Percentiles rank a stretch among this genome's conserved stretches.
phyloP scores from a whole-genome alignment of 2,888 invertebrate genomes.

The Drosophila hamatofila region DNA sequence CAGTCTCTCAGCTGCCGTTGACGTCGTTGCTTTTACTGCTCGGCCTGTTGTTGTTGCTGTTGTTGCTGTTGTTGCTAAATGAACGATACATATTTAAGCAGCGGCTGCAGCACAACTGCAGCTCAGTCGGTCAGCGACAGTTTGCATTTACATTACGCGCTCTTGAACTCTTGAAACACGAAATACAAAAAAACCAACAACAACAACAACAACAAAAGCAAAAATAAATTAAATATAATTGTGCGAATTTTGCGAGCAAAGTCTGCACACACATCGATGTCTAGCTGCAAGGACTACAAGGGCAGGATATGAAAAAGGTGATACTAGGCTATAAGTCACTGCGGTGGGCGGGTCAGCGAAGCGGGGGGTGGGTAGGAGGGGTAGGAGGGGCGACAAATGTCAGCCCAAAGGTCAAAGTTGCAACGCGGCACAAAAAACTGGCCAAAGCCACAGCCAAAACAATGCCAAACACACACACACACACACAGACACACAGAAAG shows the following conservation, averaged over 20 bases:
- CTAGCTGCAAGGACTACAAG: not conserved
- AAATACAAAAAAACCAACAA: not conserved
- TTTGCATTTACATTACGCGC: slow-evolving; percentile 52
- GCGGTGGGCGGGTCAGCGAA: not conserved
- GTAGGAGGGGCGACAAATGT: slow-evolving; percentile 27
- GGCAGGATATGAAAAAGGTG: slow-evolving; percentile 67
- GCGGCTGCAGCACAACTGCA: slow-evolving; percentile 55
- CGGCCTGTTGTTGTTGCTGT: not conserved
- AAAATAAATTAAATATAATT: not conserved
- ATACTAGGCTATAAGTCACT: slow-evolving; percentile 31
- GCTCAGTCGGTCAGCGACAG: slow-evolving; percentile 76
- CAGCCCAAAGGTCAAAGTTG: slow-evolving; percentile 70
- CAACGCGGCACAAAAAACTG: slow-evolving; percentile 36
- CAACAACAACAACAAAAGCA: not conserved
- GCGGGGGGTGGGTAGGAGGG: not conserved
- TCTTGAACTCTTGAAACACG: slow-evolving; percentile 54
- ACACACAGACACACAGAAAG: slow-evolving; percentile 4
- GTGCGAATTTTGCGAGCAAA: not conserved
- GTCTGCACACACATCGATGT: slow-evolving; percentile 1
- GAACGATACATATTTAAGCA: slow-evolving; percentile 65
- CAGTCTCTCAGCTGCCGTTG: slow-evolving; percentile 25
- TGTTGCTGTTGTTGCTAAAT: slow-evolving; percentile 32
- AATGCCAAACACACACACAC: slow-evolving; percentile 27
- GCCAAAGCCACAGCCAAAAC: slow-evolving; percentile 36
- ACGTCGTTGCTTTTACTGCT: slow-evolving; percentile 31